Conservation (phyloP, 1,140 invertebrate genomes). For the Drosophila kurseongensis region DNA sequence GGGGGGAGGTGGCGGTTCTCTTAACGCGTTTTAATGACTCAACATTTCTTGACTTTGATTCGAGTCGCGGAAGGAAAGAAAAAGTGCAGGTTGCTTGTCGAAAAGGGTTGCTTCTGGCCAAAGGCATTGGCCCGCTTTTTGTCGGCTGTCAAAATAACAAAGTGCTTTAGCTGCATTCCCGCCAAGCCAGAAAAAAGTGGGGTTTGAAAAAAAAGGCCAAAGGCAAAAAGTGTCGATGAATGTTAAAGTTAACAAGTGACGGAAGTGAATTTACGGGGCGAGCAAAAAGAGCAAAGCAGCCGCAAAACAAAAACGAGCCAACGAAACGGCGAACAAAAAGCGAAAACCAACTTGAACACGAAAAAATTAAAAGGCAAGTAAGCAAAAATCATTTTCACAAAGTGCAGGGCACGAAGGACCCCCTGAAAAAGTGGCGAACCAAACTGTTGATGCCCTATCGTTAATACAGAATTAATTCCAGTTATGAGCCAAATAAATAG, state of each 20-base stretch:
- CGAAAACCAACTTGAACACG: constrained; percentile 34
- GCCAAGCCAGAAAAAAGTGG: constrained; percentile 13
- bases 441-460: not conserved
- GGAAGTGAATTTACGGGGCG: constrained; percentile 70
- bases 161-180: constrained; percentile 62
- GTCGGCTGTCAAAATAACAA: constrained; percentile 77
- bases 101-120: constrained; percentile 17
- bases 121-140: constrained; percentile 56
- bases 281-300: constrained; percentile 33
- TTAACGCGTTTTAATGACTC: constrained; percentile 74
- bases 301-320: constrained; percentile 34
- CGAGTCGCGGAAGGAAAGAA: constrained; percentile 58
- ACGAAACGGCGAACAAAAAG: constrained; percentile 26
- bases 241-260: constrained; percentile 77
- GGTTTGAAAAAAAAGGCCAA: constrained; percentile 18
- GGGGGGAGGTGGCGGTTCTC: not conserved
- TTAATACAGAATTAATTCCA: not conserved
- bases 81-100: constrained; percentile 38
- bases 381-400: constrained; percentile 66
- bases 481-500: not conserved
- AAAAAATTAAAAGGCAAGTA: constrained; percentile 70
- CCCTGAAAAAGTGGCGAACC: not conserved
- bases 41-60: constrained; percentile 76
- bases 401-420: constrained; percentile 48
- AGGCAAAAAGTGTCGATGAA: constrained; percentile 75